Percentiles rank a stretch among this genome's conserved stretches.
phyloP scores from a whole-genome alignment of 2,888 invertebrate genomes.

The Folsomia candida region DNA sequence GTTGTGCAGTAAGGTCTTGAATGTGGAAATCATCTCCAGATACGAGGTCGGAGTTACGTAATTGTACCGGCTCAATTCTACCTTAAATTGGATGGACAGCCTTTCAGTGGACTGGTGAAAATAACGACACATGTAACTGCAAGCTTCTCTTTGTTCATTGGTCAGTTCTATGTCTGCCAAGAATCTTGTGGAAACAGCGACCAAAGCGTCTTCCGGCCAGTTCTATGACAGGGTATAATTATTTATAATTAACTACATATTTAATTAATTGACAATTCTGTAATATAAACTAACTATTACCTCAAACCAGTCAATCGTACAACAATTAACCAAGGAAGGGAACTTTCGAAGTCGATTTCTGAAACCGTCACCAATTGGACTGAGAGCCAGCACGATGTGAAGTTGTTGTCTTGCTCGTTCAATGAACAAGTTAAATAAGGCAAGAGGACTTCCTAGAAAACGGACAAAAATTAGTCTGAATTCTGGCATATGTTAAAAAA shows the following conservation, averaged over 20 bases:
- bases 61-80: slow-evolving; percentile 61
- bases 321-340: slow-evolving; percentile 81
- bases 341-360: slow-evolving; percentile 81
- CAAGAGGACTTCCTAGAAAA: slow-evolving; percentile 85
- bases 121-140: slow-evolving; percentile 83
- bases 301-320: slow-evolving; percentile 88
- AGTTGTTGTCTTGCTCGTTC: slow-evolving; percentile 72
- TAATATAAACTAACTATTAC: slow-evolving; percentile 56
- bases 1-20: slow-evolving; percentile 79
- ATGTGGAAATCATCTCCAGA: slow-evolving; percentile 81
- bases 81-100: slow-evolving; percentile 63
- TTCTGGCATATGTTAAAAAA: no score
- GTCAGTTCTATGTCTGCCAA: slow-evolving; percentile 70
- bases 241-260: background rate
- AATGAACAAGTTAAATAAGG: slow-evolving; percentile 72
- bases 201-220: slow-evolving; percentile 89
- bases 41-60: slow-evolving; percentile 89
- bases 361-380: slow-evolving; percentile 69
- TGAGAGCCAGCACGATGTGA: slow-evolving; percentile 81
- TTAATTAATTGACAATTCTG: background rate
- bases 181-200: slow-evolving; percentile 71
- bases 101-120: slow-evolving; percentile 81
- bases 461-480: no score
- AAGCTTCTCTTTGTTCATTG: slow-evolving; percentile 69
- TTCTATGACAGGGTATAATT: slow-evolving; percentile 16